These are phyloP conservation scores for Pangasius djambal DNA, from an alignment of 2,797 vertebrate genomes.

Conservation along the genomic window DNA sequence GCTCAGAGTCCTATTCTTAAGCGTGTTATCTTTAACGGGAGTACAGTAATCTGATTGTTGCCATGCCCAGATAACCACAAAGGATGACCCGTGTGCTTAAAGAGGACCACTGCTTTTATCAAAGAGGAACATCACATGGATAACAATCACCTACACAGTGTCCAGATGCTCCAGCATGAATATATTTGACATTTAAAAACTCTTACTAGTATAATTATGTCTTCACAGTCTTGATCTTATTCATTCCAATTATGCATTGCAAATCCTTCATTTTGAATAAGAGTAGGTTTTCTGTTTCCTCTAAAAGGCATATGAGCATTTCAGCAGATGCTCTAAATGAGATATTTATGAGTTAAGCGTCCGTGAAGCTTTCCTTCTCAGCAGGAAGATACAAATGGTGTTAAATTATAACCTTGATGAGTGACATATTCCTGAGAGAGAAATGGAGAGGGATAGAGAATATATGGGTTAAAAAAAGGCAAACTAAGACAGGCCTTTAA, in stretches of 20 bases:
- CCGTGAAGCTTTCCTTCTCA: slow-evolving; percentile 19
- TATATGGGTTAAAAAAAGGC: neutral
- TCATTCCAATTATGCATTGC: neutral
- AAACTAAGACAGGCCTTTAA: neutral
- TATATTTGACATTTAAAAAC: neutral
- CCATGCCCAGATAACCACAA: slow-evolving; percentile 3
- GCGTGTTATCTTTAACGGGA: slow-evolving; percentile 20
- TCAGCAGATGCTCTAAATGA: slow-evolving; percentile 38
- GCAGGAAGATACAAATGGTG: slow-evolving; percentile 29
- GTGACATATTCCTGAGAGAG: slow-evolving; percentile 4
- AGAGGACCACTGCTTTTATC: slow-evolving; percentile 24
- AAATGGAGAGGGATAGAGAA: neutral
- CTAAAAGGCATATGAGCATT: slow-evolving; percentile 5
- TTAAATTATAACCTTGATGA: slow-evolving; percentile 25
- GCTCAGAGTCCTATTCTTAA: slow-evolving; percentile 2
- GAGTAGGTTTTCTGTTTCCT: neutral
- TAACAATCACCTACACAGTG: neutral
- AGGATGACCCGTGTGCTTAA: neutral
- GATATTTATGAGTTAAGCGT: slow-evolving; percentile 57
- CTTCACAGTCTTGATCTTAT: neutral
- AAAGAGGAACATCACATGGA: slow-evolving; percentile 16
- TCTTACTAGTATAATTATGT: neutral
- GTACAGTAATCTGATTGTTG: slow-evolving; percentile 31
- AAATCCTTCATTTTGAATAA: neutral
- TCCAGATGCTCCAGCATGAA: neutral